Percentiles rank a stretch among this genome's conserved stretches.
Evolutionary conservation across 2,113 vertebrate genomes (phyloP).

Genomic region (Gymnocephalus cernua): DNA sequence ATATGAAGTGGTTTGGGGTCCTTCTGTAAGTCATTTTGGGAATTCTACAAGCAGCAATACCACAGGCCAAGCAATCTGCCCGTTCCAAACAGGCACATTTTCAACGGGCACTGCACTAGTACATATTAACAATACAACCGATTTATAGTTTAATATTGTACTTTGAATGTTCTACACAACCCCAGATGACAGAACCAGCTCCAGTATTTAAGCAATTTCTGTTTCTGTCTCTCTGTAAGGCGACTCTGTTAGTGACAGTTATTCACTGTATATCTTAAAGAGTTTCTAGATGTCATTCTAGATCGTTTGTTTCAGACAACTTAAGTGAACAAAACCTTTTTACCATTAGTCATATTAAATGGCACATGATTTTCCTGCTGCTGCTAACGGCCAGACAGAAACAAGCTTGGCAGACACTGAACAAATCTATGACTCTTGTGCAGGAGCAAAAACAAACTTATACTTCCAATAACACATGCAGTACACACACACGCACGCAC

Average conservation of each 20-base stretch:
- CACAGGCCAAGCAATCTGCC: no score
- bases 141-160: background rate
- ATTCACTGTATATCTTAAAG: background rate
- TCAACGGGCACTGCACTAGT: no score
- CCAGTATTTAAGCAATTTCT: background rate
- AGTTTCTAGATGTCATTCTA: background rate
- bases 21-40: no score
- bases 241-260: background rate
- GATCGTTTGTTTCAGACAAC: constrained; percentile 1
- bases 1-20: no score
- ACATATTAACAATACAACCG: background rate
- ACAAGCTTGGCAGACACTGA: constrained; percentile 15
- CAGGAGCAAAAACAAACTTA: constrained; percentile 15
- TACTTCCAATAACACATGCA: constrained; percentile 15
- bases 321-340: constrained; percentile 14
- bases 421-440: constrained; percentile 1
- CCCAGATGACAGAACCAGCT: background rate
- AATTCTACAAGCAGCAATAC: no score
- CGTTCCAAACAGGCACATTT: no score
- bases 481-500: constrained; percentile 7
- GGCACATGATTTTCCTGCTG: constrained; percentile 18
- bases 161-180: background rate
- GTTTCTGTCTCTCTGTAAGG: background rate
- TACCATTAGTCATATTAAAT: constrained; percentile 31
- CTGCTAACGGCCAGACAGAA: constrained; percentile 18